These are phyloP conservation scores for Monomorium pharaonis DNA, from an alignment of 1,140 invertebrate genomes.

Conservation along the genomic window DNA sequence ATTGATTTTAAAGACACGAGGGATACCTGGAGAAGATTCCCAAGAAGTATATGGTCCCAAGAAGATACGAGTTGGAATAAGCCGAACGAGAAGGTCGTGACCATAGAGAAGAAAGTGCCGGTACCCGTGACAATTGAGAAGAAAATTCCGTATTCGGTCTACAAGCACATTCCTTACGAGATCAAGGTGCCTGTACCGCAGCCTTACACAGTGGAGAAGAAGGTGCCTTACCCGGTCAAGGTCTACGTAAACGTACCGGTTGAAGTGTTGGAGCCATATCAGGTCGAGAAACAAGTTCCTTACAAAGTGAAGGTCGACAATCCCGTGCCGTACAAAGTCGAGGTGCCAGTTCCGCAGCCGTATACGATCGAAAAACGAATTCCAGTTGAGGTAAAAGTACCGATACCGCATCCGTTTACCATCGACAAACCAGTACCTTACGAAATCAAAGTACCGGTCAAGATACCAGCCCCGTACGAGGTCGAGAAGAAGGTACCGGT, in stretches of 20 bases:
- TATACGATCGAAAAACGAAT: conserved; percentile 88
- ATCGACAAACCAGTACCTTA: conserved; percentile 88
- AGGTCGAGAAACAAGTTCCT: conserved; percentile 87
- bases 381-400: conserved; percentile 86
- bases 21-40: conserved; percentile 39
- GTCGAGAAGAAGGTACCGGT: conserved; percentile 87
- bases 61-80: neutral
- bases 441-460: conserved; percentile 88
- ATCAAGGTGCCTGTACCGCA: conserved; percentile 86
- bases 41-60: neutral
- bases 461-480: conserved; percentile 87
- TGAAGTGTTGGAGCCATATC: conserved; percentile 87
- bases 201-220: conserved; percentile 86
- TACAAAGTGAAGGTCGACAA: conserved; percentile 89
- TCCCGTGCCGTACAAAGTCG: conserved; percentile 86
- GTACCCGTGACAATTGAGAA: conserved; percentile 89
- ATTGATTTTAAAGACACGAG: neutral
- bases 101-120: conserved; percentile 88
- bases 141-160: conserved; percentile 84
- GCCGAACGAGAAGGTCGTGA: conserved; percentile 78
- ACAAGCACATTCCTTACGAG: conserved; percentile 86
- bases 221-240: conserved; percentile 81
- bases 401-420: conserved; percentile 87
- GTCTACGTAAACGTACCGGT: conserved; percentile 72
- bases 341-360: conserved; percentile 87